Conservation (phyloP, 2,113 vertebrate species). For the Hypanus sabinus region DNA sequence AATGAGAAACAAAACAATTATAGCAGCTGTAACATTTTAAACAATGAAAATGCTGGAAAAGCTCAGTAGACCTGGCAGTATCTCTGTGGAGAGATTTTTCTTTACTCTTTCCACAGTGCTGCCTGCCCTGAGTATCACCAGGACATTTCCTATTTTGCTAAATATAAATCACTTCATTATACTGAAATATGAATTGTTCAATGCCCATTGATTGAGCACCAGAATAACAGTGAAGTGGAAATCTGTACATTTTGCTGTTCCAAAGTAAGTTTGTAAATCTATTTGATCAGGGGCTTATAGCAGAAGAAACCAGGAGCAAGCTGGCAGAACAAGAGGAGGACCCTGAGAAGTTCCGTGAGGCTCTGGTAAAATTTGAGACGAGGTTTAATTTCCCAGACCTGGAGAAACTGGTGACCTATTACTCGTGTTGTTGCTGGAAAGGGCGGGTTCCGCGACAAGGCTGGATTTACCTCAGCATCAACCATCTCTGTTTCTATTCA, state of each 20-base stretch:
- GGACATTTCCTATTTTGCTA: neutral
- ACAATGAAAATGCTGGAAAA: too few species aligned
- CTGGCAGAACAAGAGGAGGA: slow-evolving; percentile 82
- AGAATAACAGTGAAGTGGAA: neutral
- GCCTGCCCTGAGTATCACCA: too few species aligned
- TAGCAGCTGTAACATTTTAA: too few species aligned
- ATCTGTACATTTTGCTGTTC: neutral
- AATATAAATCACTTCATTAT: neutral
- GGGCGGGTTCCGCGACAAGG: slow-evolving; percentile 91
- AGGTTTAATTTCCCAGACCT: slow-evolving; percentile 82
- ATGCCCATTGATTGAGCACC: too few species aligned
- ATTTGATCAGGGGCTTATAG: slow-evolving; percentile 76
- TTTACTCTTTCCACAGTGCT: too few species aligned
- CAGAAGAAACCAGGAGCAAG: slow-evolving; percentile 78
- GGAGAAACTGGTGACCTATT: slow-evolving; percentile 84
- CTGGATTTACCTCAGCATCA: slow-evolving; percentile 91
- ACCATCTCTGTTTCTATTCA: slow-evolving; percentile 95
- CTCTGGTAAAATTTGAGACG: slow-evolving; percentile 76
- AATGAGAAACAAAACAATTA: too few species aligned
- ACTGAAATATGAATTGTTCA: neutral
- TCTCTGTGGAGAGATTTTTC: too few species aligned
- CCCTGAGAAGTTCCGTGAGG: slow-evolving; percentile 83
- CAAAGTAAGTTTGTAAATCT: neutral
- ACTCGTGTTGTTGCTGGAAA: slow-evolving; percentile 96
- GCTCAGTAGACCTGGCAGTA: too few species aligned